phyloP scores from a whole-genome alignment of 2,113 vertebrate species.

The Chiloscyllium plagiosum region DNA sequence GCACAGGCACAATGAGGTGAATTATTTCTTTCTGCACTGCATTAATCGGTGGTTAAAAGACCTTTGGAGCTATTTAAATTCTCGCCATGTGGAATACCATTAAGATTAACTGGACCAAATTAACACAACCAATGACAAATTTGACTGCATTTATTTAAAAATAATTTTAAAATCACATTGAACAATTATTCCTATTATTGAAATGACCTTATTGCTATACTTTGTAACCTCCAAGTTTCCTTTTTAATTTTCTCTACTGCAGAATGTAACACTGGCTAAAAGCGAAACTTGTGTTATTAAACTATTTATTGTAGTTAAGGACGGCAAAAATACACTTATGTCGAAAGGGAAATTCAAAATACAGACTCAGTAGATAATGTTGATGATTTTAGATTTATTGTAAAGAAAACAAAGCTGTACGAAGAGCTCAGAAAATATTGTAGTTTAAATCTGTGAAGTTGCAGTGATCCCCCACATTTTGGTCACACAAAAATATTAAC shows the following conservation, averaged over 20 bases:
- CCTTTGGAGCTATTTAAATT: not conserved
- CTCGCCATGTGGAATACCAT: not conserved
- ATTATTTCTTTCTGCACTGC: no score
- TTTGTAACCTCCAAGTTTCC: not conserved
- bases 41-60: not conserved
- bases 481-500: not conserved
- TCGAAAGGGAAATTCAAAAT: not conserved
- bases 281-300: not conserved
- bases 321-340: not conserved
- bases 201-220: not conserved
- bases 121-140: not conserved
- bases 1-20: no score
- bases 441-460: not conserved
- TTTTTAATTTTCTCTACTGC: not conserved
- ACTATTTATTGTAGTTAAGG: not conserved
- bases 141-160: not conserved
- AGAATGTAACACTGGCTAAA: not conserved
- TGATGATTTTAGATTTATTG: conserved; percentile 31
- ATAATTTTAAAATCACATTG: not conserved
- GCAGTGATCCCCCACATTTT: not conserved
- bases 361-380: not conserved
- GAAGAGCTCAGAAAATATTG: not conserved
- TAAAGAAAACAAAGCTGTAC: conserved; percentile 10
- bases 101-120: not conserved
- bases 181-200: not conserved